Evolutionary conservation across 2,888 invertebrate species (phyloP).

Genomic region (Silvanus unidentatus): DNA sequence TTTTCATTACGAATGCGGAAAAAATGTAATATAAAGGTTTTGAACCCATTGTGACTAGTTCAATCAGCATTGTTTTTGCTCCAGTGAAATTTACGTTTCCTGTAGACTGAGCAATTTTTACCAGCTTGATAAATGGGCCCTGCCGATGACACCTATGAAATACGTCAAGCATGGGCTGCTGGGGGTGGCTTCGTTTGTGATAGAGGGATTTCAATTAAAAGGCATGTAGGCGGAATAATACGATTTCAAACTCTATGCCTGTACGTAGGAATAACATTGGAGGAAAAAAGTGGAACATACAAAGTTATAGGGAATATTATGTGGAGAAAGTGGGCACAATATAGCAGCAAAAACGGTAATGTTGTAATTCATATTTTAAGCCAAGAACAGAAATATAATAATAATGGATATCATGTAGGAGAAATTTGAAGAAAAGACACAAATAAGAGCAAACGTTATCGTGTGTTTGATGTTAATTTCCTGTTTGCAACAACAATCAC

Average conservation of each 20-base stretch:
- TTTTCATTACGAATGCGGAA: background rate
- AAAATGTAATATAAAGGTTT: constrained; percentile 6
- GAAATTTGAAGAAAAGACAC: too few species aligned
- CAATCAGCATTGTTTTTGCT: constrained; percentile 42
- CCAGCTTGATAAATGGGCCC: constrained; percentile 46
- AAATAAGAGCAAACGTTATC: too few species aligned
- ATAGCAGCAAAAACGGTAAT: too few species aligned
- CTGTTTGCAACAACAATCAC: too few species aligned
- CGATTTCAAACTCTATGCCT: constrained; percentile 29
- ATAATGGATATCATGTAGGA: too few species aligned
- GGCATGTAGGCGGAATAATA: constrained; percentile 50
- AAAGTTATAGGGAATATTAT: too few species aligned
- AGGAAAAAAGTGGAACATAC: too few species aligned
- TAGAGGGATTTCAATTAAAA: constrained; percentile 49
- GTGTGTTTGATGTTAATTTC: too few species aligned
- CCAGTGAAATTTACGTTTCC: constrained; percentile 45
- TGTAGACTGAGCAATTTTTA: constrained; percentile 47
- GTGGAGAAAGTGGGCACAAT: too few species aligned
- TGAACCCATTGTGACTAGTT: constrained; percentile 24
- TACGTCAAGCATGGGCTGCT: constrained; percentile 37
- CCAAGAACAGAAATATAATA: too few species aligned
- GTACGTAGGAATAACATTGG: background rate
- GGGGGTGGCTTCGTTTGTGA: constrained; percentile 26
- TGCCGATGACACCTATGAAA: constrained; percentile 49
- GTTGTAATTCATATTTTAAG: too few species aligned